phyloP scores from a whole-genome alignment of 92 coral and sea anemone species.

The Ricordea florida region DNA sequence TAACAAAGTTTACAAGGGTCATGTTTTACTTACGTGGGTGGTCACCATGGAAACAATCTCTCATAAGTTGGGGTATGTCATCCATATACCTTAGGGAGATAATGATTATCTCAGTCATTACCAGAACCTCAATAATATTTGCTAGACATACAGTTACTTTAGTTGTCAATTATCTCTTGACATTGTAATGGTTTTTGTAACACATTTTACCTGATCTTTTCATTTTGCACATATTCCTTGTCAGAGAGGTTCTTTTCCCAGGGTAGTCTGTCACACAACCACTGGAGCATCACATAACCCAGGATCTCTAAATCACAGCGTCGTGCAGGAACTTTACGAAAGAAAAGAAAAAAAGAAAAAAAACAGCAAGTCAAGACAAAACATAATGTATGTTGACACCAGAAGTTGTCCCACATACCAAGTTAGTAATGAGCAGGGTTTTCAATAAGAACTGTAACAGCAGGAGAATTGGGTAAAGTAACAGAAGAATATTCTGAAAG shows the following conservation, averaged over 20 bases:
- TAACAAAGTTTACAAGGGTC: too few relatives aligned
- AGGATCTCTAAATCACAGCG: conserved; percentile 91
- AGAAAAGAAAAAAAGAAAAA: background rate
- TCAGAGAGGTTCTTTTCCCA: conserved; percentile 94
- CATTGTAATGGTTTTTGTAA: too few relatives aligned
- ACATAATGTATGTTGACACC: too few relatives aligned
- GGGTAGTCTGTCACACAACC: conserved; percentile 90
- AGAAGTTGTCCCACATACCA: too few relatives aligned
- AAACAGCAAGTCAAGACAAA: background rate
- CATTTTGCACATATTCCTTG: conserved; percentile 89
- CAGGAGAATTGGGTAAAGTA: too few relatives aligned
- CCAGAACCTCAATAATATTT: background rate
- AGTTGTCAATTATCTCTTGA: too few relatives aligned
- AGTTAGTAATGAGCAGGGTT: too few relatives aligned
- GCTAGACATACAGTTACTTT: too few relatives aligned
- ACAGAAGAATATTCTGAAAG: too few relatives aligned
- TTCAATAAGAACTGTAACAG: too few relatives aligned
- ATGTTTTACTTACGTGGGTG: conserved; percentile 70
- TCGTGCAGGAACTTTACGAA: conserved; percentile 78
- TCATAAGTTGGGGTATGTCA: conserved; percentile 74
- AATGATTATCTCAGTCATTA: background rate
- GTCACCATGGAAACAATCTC: conserved; percentile 68
- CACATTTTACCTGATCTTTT: conserved; percentile 73
- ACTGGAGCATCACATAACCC: conserved; percentile 95
- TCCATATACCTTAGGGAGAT: conserved; percentile 77